Evolutionary conservation across 1,140 invertebrate species (phyloP), one percentile per base, ranked within the genome.

Genomic region (Wiebesia pumilae): DNA sequence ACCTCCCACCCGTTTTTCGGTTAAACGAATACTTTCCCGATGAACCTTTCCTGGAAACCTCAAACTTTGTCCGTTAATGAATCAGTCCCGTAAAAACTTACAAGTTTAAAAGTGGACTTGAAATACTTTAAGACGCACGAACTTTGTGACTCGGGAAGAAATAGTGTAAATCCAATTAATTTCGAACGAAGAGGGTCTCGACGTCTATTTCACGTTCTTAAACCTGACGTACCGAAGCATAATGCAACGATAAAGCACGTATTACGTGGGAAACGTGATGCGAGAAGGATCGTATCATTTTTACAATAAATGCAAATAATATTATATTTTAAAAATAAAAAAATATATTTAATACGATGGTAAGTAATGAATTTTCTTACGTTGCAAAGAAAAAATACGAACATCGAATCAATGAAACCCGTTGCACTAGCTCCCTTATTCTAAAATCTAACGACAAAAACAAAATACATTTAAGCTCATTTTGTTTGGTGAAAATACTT

Each of bases 61-160:
- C 1, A 65, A 78, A 69, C n/a, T 84, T 65, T 38, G 30, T 7
- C 38, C 58, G 47, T 78, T 78, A 78, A 84, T 78, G 73, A 78
- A 78, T 62, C 54, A 78, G 40, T 27, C 51, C 62, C 69, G 35
- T 83, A 75, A 83, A 83, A 83, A 83, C 73, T 83, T 77, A 24
- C 71, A 75, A 71, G 43, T 62, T 30, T 30, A 1, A 38, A 58
- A 75, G 38, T 1, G 35, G 51, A 83, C 30, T 67, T 33, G 24
- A 33, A 81, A 35, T 81, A 16, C 38, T 83, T 35, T 6, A 83
- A 73, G 73, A 83, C 21, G 35, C 12, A 24, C 27, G 14, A 83
- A 75, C 51, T 83, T 51, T 4, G n/a, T 3, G 33, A 78, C 24
- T 30, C 51, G 27, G 4, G 4, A n/a, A n/a, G 38, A 84, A 79